A percentile compares a stretch with the other conserved stretches of the same genome.
Evolutionary conservation across 1,140 invertebrate species (phyloP).

Genomic region (Venustaconcha ellipsiformis): DNA sequence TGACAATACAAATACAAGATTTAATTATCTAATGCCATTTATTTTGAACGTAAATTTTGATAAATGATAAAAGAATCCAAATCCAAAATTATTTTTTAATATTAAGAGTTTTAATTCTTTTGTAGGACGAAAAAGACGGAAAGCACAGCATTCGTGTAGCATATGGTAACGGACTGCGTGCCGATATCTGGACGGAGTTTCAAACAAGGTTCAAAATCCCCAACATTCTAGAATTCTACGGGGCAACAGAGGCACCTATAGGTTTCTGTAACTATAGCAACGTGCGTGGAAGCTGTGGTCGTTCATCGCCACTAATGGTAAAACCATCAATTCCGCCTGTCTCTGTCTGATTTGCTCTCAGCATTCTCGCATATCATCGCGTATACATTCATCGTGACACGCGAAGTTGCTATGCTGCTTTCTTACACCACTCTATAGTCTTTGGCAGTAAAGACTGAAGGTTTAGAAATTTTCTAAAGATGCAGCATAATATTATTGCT

Average conservation of each 20-base stretch:
- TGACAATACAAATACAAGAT: no score
- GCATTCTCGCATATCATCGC: no score
- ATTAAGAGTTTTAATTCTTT: conserved; percentile 1
- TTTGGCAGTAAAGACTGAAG: no score
- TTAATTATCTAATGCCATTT: not conserved
- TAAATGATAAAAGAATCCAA: not conserved
- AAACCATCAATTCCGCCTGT: not conserved
- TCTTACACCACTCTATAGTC: no score
- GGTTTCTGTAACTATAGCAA: conserved; percentile 37
- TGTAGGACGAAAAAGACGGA: conserved; percentile 14
- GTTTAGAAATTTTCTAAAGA: no score
- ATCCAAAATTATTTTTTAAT: conserved; percentile 2
- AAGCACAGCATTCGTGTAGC: conserved; percentile 32
- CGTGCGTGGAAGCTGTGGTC: conserved; percentile 30
- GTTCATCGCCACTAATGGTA: conserved; percentile 47
- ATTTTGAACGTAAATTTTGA: not conserved
- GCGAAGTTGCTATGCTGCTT: no score
- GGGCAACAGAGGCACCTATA: conserved; percentile 34
- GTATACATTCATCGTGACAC: no score
- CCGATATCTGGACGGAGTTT: conserved; percentile 46
- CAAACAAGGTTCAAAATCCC: conserved; percentile 35
- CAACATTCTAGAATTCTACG: conserved; percentile 47
- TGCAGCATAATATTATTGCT: no score
- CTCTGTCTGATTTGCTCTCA: no score
- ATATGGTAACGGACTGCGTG: conserved; percentile 44